A percentile compares a stretch with the other conserved stretches of the same genome.
Conservation (phyloP, 2,888 invertebrate genomes). For the Anodontia alba region DNA sequence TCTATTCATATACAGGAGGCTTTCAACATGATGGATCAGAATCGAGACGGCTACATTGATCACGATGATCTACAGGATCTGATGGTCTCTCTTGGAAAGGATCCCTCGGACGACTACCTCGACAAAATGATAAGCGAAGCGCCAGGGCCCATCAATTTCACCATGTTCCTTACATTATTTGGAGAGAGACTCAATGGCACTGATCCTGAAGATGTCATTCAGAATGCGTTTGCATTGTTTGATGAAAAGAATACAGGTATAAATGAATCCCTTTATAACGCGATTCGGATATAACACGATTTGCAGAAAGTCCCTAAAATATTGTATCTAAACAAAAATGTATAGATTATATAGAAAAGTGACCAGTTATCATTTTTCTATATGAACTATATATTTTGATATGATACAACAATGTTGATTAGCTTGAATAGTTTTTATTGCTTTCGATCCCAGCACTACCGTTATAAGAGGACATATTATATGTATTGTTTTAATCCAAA, state of each 20-base stretch:
- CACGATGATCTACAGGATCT: slow-evolving; percentile 82
- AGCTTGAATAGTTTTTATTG: no score
- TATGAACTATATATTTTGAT: no score
- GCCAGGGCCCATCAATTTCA: slow-evolving; percentile 84
- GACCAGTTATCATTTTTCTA: no score
- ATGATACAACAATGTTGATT: no score
- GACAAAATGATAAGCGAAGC: slow-evolving; percentile 83
- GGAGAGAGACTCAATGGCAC: slow-evolving; percentile 84
- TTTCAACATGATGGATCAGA: slow-evolving; percentile 84
- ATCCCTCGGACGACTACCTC: slow-evolving; percentile 81
- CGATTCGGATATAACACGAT: no score
- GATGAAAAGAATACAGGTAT: slow-evolving; percentile 76
- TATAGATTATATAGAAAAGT: no score
- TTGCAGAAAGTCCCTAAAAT: no score
- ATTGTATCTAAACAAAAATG: no score
- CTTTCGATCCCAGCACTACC: no score
- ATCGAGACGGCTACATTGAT: slow-evolving; percentile 84
- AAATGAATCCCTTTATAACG: no score
- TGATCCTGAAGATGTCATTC: slow-evolving; percentile 84
- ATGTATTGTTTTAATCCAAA: no score
- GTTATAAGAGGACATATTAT: no score
- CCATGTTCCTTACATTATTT: slow-evolving; percentile 84
- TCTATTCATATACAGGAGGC: slow-evolving; percentile 74
- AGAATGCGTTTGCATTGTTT: slow-evolving; percentile 83
- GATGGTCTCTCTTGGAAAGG: slow-evolving; percentile 83